Percentiles rank a stretch among this genome's conserved stretches.
Conservation (phyloP, 2,888 invertebrate species). For the Holacanthella duospinosa region DNA sequence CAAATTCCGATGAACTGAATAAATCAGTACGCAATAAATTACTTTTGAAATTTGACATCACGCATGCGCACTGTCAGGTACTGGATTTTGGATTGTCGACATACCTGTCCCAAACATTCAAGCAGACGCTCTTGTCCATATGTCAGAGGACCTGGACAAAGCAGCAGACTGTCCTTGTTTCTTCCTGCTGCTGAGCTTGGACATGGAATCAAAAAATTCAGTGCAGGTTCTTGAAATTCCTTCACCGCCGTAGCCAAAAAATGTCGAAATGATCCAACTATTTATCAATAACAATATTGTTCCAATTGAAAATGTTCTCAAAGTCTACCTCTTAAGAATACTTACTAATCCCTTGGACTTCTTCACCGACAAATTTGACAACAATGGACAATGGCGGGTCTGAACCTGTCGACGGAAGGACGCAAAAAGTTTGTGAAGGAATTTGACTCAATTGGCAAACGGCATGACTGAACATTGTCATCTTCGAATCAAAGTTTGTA, state of each 20-base stretch:
- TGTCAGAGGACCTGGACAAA: conserved; percentile 41
- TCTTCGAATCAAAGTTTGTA: conserved; percentile 25
- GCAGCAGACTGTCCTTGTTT: conserved; percentile 40
- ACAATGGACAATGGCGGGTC: conserved; percentile 43
- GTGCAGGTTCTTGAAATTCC: conserved; percentile 40
- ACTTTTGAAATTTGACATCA: no score
- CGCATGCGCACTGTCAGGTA: not conserved
- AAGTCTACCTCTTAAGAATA: not conserved
- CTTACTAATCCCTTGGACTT: conserved; percentile 42
- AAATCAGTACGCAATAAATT: not conserved
- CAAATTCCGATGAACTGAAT: conserved; percentile 39
- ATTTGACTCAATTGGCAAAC: conserved; percentile 40
- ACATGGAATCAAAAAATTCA: conserved; percentile 40
- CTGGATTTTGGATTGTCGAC: not conserved
- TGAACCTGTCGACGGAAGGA: conserved; percentile 41
- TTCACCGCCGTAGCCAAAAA: conserved; percentile 41
- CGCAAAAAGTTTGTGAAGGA: conserved; percentile 41
- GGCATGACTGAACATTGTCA: conserved; percentile 39
- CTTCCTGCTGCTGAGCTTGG: conserved; percentile 38
- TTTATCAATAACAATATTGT: not conserved
- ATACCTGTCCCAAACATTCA: conserved; percentile 41
- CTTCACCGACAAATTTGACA: conserved; percentile 42
- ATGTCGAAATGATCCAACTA: conserved; percentile 42
- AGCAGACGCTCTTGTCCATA: conserved; percentile 41
- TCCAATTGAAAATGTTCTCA: not conserved